Conservation (phyloP, 2,888 invertebrate genomes). For the Dynastes maya region DNA sequence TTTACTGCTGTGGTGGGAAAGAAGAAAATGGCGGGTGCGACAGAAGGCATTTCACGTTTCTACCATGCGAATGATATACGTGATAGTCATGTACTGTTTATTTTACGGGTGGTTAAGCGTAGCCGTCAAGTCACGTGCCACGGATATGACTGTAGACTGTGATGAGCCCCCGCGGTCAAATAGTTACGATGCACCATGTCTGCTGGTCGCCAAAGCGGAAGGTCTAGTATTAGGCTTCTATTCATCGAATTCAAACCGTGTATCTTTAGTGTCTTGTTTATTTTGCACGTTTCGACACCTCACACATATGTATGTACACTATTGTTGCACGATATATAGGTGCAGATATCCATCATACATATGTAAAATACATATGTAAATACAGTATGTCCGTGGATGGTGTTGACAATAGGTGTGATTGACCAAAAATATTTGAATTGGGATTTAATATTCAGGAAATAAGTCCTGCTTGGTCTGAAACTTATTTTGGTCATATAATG, state of each 20-base stretch:
- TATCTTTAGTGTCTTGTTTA: neutral
- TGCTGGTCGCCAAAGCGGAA: slow-evolving; percentile 51
- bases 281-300: too few species aligned
- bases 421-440: too few species aligned
- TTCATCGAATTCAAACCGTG: slow-evolving; percentile 25
- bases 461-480: too few species aligned
- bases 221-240: slow-evolving; percentile 46
- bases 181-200: slow-evolving; percentile 57
- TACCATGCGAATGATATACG: slow-evolving; percentile 34
- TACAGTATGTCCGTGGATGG: too few species aligned
- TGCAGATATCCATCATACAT: too few species aligned
- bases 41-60: slow-evolving; percentile 24
- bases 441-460: too few species aligned
- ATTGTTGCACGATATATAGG: neutral
- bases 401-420: too few species aligned
- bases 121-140: slow-evolving; percentile 57
- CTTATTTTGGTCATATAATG: too few species aligned
- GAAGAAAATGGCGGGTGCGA: slow-evolving; percentile 13
- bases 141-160: slow-evolving; percentile 57
- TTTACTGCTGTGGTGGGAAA: neutral
- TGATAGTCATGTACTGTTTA: slow-evolving; percentile 46
- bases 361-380: too few species aligned
- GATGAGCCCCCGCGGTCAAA: slow-evolving; percentile 59
- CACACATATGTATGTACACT: neutral
- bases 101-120: slow-evolving; percentile 51